Evolutionary conservation across 2,888 invertebrate genomes (phyloP), one percentile per base, ranked within the genome.

Genomic region (Pseudeuparius sepicola): DNA sequence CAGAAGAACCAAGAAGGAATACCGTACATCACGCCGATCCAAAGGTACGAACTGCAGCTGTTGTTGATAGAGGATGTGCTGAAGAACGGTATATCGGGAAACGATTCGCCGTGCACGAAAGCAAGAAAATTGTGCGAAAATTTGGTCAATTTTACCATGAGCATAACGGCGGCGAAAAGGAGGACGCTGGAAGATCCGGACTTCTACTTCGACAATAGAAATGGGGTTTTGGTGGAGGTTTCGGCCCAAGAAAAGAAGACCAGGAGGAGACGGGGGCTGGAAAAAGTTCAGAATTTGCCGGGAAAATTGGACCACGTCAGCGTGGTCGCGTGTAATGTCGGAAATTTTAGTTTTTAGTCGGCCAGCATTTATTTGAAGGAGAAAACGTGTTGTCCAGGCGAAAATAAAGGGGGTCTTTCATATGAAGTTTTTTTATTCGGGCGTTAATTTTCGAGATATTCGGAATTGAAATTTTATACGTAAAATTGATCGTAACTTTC

Each of bases 281-380:
- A 84, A 43, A 79, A 79, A 56, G 73, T 83, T 49, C 57, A 61
- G 20, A 64, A 64, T 27, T 73, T 89, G 48, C 87, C 89, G 1
- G 89, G 89, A 2, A 90, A 90, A 60, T 63, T 90, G 45, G 89
- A 90, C 61, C 89, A 89, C 61, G 89, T 89, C 13, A 81, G 83
- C 3, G 78, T 86, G 12, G 79, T 84, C 30, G 87, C 87, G 2
- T 86, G 78, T 55, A 77, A 78, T 44, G 80, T 86, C 20, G 80
- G 80, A 15, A 51, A 51, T 45, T 42, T 37, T 34, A 40, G 38
- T 36, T 28, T 15, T 24, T 24, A 15, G 15, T 14, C 6, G 28
- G 28, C 13, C 9, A 20, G 7, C 20, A 20, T 20, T n/a, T n/a
- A n/a, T n/a, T n/a, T n/a, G n/a, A n/a, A n/a, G n/a, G n/a, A n/a